Conservation (phyloP, 2,797 vertebrate species). For the Pogonophryne albipinna region DNA sequence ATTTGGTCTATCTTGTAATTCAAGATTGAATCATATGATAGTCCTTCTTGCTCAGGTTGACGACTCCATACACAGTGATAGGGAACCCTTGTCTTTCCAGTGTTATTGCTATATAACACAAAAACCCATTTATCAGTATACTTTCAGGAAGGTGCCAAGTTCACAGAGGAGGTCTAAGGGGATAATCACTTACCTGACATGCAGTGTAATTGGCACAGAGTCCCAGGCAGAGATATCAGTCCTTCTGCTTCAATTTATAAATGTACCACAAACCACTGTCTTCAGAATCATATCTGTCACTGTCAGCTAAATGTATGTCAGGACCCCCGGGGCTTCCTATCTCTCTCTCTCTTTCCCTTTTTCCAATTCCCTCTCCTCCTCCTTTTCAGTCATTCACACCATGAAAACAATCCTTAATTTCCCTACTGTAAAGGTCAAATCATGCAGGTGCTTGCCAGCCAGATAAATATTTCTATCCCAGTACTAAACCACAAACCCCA, state of each 20-base stretch:
- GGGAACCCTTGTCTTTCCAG: not conserved
- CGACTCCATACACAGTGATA: not conserved
- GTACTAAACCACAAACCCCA: constrained; percentile 32
- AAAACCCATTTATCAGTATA: constrained; percentile 22
- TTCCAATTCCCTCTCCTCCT: not conserved
- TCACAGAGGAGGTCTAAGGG: constrained; percentile 11
- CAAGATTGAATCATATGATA: not conserved
- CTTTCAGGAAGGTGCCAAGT: constrained; percentile 30
- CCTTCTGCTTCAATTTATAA: constrained; percentile 45
- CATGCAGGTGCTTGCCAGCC: constrained; percentile 58
- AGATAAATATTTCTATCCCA: constrained; percentile 63
- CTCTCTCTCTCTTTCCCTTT: not conserved
- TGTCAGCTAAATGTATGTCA: constrained; percentile 78
- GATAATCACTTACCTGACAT: constrained; percentile 51
- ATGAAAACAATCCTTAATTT: constrained; percentile 64
- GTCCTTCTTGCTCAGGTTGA: not conserved
- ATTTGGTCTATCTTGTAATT: not conserved
- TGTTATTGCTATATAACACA: not conserved
- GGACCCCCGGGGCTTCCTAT: constrained; percentile 51
- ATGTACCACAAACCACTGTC: constrained; percentile 58
- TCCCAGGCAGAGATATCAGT: constrained; percentile 38
- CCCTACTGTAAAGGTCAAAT: constrained; percentile 76
- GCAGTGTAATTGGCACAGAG: constrained; percentile 48
- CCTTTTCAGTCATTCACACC: constrained; percentile 48
- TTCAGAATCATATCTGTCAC: constrained; percentile 70